Percentiles rank a stretch among this genome's conserved stretches.
Conservation (phyloP, 2,797 vertebrate species). For the Darevskia nairensis region DNA sequence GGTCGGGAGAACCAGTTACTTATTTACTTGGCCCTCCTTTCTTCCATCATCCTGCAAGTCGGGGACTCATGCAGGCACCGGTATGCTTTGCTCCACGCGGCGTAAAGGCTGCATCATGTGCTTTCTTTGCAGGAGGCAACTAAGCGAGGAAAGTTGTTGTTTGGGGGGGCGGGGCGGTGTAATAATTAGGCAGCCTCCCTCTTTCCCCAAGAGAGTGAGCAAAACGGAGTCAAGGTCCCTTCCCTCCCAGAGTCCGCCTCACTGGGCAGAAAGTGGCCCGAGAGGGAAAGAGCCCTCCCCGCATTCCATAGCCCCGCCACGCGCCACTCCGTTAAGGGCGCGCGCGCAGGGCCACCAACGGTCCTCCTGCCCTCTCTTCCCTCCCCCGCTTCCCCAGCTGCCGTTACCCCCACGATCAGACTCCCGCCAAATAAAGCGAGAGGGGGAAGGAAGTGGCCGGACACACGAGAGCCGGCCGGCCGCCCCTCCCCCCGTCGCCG, state of each 20-base stretch:
- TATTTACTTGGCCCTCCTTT: not conserved
- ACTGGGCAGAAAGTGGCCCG: too few species aligned
- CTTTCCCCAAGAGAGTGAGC: too few species aligned
- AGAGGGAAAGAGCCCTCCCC: too few species aligned
- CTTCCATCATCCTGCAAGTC: not conserved
- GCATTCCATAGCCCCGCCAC: not conserved
- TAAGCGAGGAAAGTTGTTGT: not conserved
- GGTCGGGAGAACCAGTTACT: too few species aligned
- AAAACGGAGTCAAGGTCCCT: not conserved
- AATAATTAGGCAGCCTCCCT: not conserved
- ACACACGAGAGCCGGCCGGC: not conserved
- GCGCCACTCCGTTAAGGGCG: not conserved
- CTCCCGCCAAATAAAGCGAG: not conserved
- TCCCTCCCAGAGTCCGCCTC: too few species aligned
- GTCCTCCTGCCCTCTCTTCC: not conserved
- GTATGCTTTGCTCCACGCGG: not conserved
- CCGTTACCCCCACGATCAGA: too few species aligned
- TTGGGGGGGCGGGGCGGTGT: too few species aligned
- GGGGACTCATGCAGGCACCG: not conserved
- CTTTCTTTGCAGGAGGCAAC: not conserved
- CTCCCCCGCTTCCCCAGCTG: not conserved
- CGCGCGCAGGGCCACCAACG: not conserved
- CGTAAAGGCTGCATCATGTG: not conserved
- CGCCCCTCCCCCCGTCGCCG: not conserved
- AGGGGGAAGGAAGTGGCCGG: not conserved